phyloP scores from a whole-genome alignment of 53 echinoderm and acorn worm species.

The Apostichopus leukothele region DNA sequence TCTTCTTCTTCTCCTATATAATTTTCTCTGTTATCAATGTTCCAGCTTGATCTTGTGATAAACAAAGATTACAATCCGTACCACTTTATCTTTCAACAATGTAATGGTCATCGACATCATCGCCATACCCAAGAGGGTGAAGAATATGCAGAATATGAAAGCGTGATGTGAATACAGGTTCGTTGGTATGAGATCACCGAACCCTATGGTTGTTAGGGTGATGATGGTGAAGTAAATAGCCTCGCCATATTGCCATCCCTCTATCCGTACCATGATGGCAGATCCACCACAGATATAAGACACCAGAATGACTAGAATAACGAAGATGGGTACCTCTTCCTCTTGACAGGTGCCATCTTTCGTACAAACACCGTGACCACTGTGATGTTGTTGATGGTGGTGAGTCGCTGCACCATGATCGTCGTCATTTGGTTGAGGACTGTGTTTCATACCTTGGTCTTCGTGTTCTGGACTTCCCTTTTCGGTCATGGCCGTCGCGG shows the following conservation, averaged over 20 bases:
- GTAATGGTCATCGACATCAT: constrained; percentile 89
- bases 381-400: neutral
- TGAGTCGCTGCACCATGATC: neutral
- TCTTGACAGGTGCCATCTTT: constrained; percentile 43
- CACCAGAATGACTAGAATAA: constrained; percentile 63
- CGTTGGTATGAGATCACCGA: constrained; percentile 68
- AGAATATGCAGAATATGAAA: constrained; percentile 69
- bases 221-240: constrained; percentile 81
- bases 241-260: constrained; percentile 65
- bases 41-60: neutral
- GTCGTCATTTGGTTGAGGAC: neutral
- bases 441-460: neutral
- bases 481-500: neutral
- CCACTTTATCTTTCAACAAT: constrained; percentile 67
- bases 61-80: neutral
- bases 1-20: no score
- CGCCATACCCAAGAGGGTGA: constrained; percentile 73
- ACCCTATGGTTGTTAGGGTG: constrained; percentile 86
- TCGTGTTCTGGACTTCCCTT: neutral
- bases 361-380: neutral
- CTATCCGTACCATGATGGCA: constrained; percentile 55
- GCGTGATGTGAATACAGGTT: constrained; percentile 57
- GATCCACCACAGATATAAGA: constrained; percentile 68
- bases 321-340: constrained; percentile 70
- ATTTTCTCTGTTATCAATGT: neutral